These are phyloP conservation scores for Phengaris alcon DNA, from an alignment of 2,888 invertebrate species.

Conservation along the genomic window DNA sequence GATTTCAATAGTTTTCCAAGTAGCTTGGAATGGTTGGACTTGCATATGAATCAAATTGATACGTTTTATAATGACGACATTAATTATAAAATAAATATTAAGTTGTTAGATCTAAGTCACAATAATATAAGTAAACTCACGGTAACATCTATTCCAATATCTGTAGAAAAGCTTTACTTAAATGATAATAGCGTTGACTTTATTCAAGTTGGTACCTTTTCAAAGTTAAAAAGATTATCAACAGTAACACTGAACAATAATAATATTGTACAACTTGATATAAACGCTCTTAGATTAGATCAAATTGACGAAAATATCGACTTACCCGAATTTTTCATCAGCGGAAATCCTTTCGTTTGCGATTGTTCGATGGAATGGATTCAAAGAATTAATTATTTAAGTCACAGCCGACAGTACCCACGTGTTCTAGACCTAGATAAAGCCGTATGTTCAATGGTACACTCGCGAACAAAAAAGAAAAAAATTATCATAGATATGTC, in stretches of 20 bases:
- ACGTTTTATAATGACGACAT: slow-evolving; percentile 79
- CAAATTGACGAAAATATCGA: slow-evolving; percentile 83
- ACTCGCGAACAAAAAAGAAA: slow-evolving; percentile 83
- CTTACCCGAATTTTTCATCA: slow-evolving; percentile 88
- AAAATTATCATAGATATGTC: slow-evolving; percentile 84
- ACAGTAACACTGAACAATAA: slow-evolving; percentile 88
- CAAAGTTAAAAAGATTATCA: slow-evolving; percentile 82
- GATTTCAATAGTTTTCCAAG: slow-evolving; percentile 87
- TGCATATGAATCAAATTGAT: slow-evolving; percentile 86
- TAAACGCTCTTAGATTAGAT: slow-evolving; percentile 85
- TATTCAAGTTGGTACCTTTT: slow-evolving; percentile 85
- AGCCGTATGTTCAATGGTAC: slow-evolving; percentile 86
- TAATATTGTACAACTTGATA: slow-evolving; percentile 84
- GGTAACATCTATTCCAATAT: slow-evolving; percentile 84
- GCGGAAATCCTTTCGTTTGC: slow-evolving; percentile 90
- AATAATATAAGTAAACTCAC: slow-evolving; percentile 84
- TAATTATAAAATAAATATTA: slow-evolving; percentile 79
- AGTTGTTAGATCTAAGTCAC: slow-evolving; percentile 86
- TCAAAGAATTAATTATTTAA: slow-evolving; percentile 87
- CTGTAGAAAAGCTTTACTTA: slow-evolving; percentile 84
- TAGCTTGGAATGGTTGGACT: slow-evolving; percentile 87
- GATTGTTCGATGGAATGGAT: slow-evolving; percentile 94
- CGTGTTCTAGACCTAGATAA: slow-evolving; percentile 88
- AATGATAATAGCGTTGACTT: slow-evolving; percentile 86
- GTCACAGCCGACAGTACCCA: slow-evolving; percentile 86